These are phyloP conservation scores for Eueremaeus valkanovi DNA, from an alignment of 2,888 invertebrate species.

Conservation along the genomic window DNA sequence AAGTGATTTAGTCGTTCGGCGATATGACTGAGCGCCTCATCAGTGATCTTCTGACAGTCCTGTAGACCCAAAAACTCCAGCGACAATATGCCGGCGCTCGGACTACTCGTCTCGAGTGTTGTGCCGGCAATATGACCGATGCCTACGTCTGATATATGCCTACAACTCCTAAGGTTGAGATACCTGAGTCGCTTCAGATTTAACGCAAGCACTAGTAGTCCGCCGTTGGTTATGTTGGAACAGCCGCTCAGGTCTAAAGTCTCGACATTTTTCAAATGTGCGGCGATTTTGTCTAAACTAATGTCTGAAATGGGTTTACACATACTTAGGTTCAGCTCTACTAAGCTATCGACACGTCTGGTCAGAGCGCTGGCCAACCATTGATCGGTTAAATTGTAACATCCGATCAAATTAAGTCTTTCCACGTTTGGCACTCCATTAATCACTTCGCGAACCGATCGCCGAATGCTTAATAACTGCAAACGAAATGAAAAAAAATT, in stretches of 20 bases:
- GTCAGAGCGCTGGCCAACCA: slow-evolving; percentile 77
- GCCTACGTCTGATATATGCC: slow-evolving; percentile 85
- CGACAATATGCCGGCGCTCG: slow-evolving; percentile 63
- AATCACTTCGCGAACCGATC: slow-evolving; percentile 78
- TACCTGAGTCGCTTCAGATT: slow-evolving; percentile 76
- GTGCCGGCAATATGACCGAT: slow-evolving; percentile 68
- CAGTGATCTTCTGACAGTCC: slow-evolving; percentile 90
- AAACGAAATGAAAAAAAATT: no score
- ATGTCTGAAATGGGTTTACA: slow-evolving; percentile 95
- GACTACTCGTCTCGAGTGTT: neutral
- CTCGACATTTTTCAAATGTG: slow-evolving; percentile 63
- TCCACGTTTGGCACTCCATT: slow-evolving; percentile 78
- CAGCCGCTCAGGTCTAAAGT: slow-evolving; percentile 86
- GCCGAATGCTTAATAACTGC: slow-evolving; percentile 78
- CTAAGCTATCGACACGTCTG: slow-evolving; percentile 64
- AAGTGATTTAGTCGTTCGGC: slow-evolving; percentile 72
- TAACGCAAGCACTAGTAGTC: slow-evolving; percentile 78
- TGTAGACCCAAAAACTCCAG: slow-evolving; percentile 82
- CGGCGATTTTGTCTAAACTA: slow-evolving; percentile 68
- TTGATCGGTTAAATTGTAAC: slow-evolving; percentile 84
- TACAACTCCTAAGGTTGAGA: slow-evolving; percentile 83
- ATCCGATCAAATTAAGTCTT: slow-evolving; percentile 83
- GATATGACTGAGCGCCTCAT: slow-evolving; percentile 80
- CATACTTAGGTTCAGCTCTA: slow-evolving; percentile 76
- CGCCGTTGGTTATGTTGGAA: slow-evolving; percentile 82